Base-by-base conservation (phyloP, 2,113 vertebrate species). In the Chlorocebus sabaeus region DNA sequence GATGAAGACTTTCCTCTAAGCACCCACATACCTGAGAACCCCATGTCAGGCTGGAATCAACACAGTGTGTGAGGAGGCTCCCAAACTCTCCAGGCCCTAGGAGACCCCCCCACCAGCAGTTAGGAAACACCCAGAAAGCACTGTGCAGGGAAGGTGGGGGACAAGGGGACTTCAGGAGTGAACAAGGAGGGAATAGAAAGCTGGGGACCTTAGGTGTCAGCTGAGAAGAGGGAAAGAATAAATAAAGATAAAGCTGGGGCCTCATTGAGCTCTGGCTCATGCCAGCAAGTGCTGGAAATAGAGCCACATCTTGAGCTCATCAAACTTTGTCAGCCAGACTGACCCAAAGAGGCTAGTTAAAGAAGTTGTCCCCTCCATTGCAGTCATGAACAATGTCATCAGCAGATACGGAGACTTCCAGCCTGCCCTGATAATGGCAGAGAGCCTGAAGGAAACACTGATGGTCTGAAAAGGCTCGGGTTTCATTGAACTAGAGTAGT, bases 381-480 rank as follows among this genome's bases (percentile, higher is more conserved):
- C 14, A 3, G 11, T n/a, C 57, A 0, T 40, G 40, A 10, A 0
- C 43, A 1, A 3, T 7, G 27, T 43, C 20, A 1, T 64, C 50
- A 17, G 27, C 18, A 0, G 25, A 11, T 68, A 5, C 23, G 0
- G 1, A 11, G 59, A 27, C 16, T 6, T 2, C 2, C 0, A 40
- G 38, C 76, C 59, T 18, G 2, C 13, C 5, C 43, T 23, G 59
- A 5, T 9, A 17, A 8, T n/a, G 17, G 8, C 8, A 6, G 35
- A 72, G 68, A 18, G 10, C n/a, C 40, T 45, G 25, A 22, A 59
- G 1, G 3, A 10, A 67, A 25, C 20, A 6, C 52, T 23, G 20
- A 5, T 3, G 1, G 38, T 30, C 68, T 45, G 61, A 13, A 81
- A 38, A 27, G 55, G n/a, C 57, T 4, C 32, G 5, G 57, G 50